Base-by-base conservation (phyloP, 53 echinoderm and acorn worm species). In the Temnopleurus reevesii region DNA sequence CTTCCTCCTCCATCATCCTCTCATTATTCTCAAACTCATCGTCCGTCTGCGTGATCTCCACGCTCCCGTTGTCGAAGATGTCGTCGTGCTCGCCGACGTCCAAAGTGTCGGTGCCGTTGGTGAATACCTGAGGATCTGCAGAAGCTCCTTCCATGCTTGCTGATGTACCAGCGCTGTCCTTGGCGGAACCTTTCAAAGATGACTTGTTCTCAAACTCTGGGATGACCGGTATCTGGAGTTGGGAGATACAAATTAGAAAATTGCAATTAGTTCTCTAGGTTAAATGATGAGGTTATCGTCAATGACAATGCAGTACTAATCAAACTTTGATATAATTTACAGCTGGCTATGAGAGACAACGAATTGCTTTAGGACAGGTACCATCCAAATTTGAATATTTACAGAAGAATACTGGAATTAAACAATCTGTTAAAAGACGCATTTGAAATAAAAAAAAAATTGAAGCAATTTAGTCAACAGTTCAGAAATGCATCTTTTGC, bases 21-120 rank as follows among this genome's bases (percentile, higher is more conserved):
- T 85, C 85, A 18, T 85, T 46, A 60, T 85, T 59, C 85, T 85
- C 85, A 45, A 85, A 85, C 61, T 85, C 85, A 8, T 85, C 85
- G 25, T 85, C 60, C 5, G 85, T 59, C 21, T 60, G 85, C 36
- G 59, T 60, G 85, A 26, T 23, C 27, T 85, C 85, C n/a, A 60
- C 85, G 1, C 38, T 24, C 19, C 58, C 58, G 13, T 45, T 59
- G 46, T 85, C 85, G 27, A 85, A 59, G 83, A 83, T 53, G 57
- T 83, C 55, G 18, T 85, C 85, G 85, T 85, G 85, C 0, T 85
- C 85, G 4, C 41, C 85, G 23, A 85, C 85, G 61, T 85, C 85
- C 34, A 46, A 15, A 43, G 85, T 85, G 85, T 85, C 85, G 7
- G 85, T 85, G 18, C 59, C 85, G 13, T 60, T 85, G 45, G 85